These are phyloP conservation scores for Cerceris ruficornis DNA, from an alignment of 2,888 invertebrate species.

Conservation along the genomic window DNA sequence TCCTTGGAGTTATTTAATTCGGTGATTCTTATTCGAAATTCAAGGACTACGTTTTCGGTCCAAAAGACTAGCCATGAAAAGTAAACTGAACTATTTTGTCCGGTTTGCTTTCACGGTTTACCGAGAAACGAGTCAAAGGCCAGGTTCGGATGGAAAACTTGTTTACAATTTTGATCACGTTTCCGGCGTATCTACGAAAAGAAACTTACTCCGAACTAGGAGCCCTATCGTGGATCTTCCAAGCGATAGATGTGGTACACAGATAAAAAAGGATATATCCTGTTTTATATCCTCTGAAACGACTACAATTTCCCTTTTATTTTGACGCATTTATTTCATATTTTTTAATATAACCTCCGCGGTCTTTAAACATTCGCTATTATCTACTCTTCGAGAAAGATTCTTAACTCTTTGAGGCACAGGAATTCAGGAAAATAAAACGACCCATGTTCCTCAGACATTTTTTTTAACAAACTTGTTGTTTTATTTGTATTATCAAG, in stretches of 20 bases:
- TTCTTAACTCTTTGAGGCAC: too few species aligned
- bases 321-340: not conserved
- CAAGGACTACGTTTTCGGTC: not conserved
- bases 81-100: slow-evolving; percentile 32
- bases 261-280: slow-evolving; percentile 41
- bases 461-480: too few species aligned
- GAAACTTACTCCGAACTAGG: slow-evolving; percentile 30
- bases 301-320: not conserved
- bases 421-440: too few species aligned
- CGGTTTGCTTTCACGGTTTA: slow-evolving; percentile 36
- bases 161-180: slow-evolving; percentile 64
- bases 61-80: slow-evolving; percentile 10
- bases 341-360: too few species aligned
- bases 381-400: too few species aligned
- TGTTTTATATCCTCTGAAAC: slow-evolving; percentile 34
- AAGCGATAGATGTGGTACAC: slow-evolving; percentile 48
- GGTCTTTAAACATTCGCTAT: too few species aligned
- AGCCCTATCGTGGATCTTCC: slow-evolving; percentile 45
- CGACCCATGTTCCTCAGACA: too few species aligned
- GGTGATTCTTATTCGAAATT: not conserved
- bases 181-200: slow-evolving; percentile 20
- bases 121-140: slow-evolving; percentile 53
- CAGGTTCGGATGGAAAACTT: slow-evolving; percentile 56
- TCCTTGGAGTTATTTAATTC: too few species aligned
- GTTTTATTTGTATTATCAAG: too few species aligned